phyloP scores from a whole-genome alignment of 2,113 vertebrate genomes.

The Trachemys scripta region DNA sequence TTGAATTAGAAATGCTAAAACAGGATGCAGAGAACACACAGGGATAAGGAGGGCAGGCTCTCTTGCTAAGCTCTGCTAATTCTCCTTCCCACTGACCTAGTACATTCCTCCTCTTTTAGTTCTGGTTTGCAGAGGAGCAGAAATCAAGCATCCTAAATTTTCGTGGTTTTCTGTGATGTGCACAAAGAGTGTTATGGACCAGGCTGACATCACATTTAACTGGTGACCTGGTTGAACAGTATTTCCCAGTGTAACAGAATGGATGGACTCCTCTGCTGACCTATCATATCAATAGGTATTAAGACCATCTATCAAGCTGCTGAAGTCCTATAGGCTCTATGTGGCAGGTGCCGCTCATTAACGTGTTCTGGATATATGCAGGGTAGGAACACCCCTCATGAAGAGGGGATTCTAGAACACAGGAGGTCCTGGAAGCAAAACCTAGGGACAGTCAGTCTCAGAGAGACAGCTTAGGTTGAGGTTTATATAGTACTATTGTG shows the following conservation, averaged over 20 bases:
- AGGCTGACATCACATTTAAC: background rate
- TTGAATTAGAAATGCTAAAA: background rate
- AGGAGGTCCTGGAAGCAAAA: background rate
- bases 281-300: background rate
- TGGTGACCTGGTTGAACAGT: background rate
- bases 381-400: background rate
- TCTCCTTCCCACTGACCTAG: fast-evolving
- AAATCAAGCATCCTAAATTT: background rate
- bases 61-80: background rate
- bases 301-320: background rate
- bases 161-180: background rate
- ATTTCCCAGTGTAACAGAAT: background rate
- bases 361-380: background rate
- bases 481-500: background rate
- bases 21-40: background rate
- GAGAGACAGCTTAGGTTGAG: background rate
- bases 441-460: background rate
- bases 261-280: background rate
- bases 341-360: background rate
- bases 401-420: background rate
- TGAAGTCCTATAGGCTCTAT: background rate
- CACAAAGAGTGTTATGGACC: background rate
- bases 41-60: background rate
- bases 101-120: background rate
- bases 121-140: background rate